A percentile compares a stretch with the other conserved stretches of the same genome.
phyloP scores from a whole-genome alignment of 2,797 vertebrate species.

The Pitangus sulphuratus region DNA sequence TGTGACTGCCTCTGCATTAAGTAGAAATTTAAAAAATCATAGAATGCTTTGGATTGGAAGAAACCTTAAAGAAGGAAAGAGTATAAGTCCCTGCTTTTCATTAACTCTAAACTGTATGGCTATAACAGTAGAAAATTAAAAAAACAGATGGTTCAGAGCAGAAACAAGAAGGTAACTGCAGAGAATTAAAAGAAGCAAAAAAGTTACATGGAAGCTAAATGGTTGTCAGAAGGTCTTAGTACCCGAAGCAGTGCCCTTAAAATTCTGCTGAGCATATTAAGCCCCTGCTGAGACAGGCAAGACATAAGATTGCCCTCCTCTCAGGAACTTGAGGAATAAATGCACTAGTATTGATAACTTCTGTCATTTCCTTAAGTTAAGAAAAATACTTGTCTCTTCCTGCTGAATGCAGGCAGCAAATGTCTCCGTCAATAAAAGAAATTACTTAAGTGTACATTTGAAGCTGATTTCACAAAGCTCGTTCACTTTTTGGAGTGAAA shows the following conservation, averaged over 20 bases:
- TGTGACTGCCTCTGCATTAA: not conserved
- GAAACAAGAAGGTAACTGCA: not conserved
- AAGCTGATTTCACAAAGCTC: not conserved
- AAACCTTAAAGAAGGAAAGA: not conserved
- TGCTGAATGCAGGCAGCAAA: not conserved
- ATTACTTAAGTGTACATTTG: not conserved
- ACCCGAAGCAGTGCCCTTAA: not conserved
- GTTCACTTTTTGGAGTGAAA: not conserved
- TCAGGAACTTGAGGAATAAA: not conserved
- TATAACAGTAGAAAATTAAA: not conserved
- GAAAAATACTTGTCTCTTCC: not conserved
- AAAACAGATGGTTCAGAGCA: not conserved
- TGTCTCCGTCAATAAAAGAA: not conserved
- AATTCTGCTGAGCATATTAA: not conserved
- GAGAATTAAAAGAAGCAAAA: not conserved
- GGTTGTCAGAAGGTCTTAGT: not conserved
- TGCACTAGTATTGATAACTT: rapidly evolving
- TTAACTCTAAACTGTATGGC: not conserved
- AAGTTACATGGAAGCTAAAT: not conserved
- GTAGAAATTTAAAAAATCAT: not conserved
- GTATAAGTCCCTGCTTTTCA: not conserved
- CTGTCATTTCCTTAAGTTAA: not conserved
- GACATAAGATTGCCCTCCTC: not conserved
- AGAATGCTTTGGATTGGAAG: not conserved
- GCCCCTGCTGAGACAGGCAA: not conserved